Base-by-base conservation (phyloP, 2,888 invertebrate genomes). In the Sinotaia quadrata region DNA sequence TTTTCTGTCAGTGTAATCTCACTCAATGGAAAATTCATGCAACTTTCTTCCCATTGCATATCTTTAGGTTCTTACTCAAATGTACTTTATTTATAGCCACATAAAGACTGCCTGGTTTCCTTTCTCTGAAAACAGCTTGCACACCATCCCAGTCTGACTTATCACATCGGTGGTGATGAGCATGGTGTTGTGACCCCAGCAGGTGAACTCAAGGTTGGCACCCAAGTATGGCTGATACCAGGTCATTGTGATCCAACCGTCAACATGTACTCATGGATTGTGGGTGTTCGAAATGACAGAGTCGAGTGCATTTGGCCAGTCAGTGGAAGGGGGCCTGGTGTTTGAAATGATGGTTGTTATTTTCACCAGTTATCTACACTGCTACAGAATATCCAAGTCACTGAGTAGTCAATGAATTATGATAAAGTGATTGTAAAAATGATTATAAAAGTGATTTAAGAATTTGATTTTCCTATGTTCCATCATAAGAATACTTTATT, bases 181-280 rank as follows among this genome's bases (percentile, higher is more conserved):
- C 72, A 73, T 59, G 72, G 72, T 7, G 21, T 73, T 5, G 47
- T 73, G 21, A 47, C 18, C 15, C 69, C 69, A 21, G 24, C 36
- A 7, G 68, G 72, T 27, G 56, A 62, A 31, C 56, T 67, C 3
- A 59, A 49, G 61, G 63, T 73, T 4, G 72, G 69, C 12, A 47
- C 44, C 33, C 54, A 67, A 31, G 60, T 73, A 21, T 73, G 72
- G 72, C 67, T 73, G 36, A 49, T 73, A 5, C 72, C 72, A 27
- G 72, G 72, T 54, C 72, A 73, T 65, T 73, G 72, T 49, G 72
- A 73, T 44, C 72, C 72, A 49, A 73, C 72, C 12, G 67, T 69
- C 29, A 73, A 73, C 68, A 67, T 73, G 67, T 44, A 73, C 37
- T 56, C 60, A 24, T 73, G 67, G 67, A 67, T 73, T 60, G 69